A percentile compares a stretch with the other conserved stretches of the same genome.
Evolutionary conservation across 2,797 vertebrate species (phyloP).

Genomic region (Anas georgica): DNA sequence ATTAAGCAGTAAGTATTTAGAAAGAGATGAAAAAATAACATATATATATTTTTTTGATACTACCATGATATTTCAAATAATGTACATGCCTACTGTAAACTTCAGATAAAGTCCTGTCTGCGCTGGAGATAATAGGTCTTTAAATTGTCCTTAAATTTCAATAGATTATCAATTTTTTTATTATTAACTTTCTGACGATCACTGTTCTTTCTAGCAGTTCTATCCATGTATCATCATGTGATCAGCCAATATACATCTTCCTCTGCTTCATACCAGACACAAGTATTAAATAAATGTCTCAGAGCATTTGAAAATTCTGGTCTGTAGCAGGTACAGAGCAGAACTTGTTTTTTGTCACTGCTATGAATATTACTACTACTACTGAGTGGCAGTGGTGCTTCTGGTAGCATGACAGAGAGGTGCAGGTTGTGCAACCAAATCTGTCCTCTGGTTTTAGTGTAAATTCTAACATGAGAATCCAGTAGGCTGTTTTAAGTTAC

Average conservation of each 20-base stretch:
- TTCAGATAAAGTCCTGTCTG: background rate
- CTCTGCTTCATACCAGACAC: background rate
- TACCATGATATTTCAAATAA: background rate
- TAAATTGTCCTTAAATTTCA: background rate
- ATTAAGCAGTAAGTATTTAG: background rate
- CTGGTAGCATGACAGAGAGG: fast-evolving
- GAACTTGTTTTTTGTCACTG: background rate
- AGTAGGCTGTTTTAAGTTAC: background rate
- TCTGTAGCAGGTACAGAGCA: background rate
- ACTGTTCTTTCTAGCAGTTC: background rate
- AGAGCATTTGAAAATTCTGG: background rate
- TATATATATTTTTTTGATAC: background rate
- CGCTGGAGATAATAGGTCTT: background rate
- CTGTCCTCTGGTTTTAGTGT: background rate
- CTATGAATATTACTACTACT: no score
- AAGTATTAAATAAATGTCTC: background rate
- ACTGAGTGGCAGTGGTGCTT: background rate
- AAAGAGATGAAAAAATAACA: background rate
- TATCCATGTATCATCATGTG: background rate
- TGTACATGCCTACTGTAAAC: background rate
- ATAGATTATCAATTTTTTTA: background rate
- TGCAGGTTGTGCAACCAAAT: background rate
- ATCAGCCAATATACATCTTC: background rate
- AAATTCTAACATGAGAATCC: background rate
- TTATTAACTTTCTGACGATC: background rate